Evolutionary conservation across 2,797 vertebrate genomes (phyloP), one percentile per base, ranked within the genome.

Genomic region (Eulemur rubriventer): DNA sequence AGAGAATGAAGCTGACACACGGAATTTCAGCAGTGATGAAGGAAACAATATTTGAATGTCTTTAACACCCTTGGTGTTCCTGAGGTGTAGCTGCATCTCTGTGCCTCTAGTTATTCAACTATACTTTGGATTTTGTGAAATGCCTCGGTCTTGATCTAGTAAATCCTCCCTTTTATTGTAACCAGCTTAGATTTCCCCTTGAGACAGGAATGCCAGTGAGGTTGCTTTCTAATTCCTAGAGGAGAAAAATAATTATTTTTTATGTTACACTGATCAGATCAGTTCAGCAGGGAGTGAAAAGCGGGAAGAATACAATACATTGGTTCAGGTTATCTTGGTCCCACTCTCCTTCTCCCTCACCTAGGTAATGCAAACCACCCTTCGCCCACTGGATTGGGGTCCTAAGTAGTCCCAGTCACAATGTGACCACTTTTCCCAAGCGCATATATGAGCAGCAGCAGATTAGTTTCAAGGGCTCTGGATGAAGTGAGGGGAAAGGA

Each of bases 401-500:
- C 35, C 22, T 67, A 70, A 89, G 84, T 69, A 61, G 43, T 78
- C 43, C 30, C 24, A 43, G 67, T n/a, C 22, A 85, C 14, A 18
- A 63, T 35, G 46, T 73, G 79, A 73, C 9, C 8, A 61, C 57
- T 95, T 93, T 87, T 55, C 63, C 79, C 76, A 94, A 82, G 35
- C 55, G 57, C 13, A 12, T n/a, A 80, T 73, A 63, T 78, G 55
- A 96, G 38, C 73, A 69, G 63, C 59, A 73, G 24, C 20, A 76
- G 70, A 65, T 91, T 92, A 38, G 35, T 93, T 86, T 93, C 43
- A 50, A 24, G 76, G 91, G 78, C 48, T 96, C 72, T 94, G 82
- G 65, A 96, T 94, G 81, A 86, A 89, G 35, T n/a, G 50, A 90
- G 61, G 79, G 52, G 84, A 65, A 93, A 83, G 94, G 92, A 95